Evolutionary conservation across 2,113 vertebrate genomes (phyloP).

Genomic region (Nanorana parkeri): DNA sequence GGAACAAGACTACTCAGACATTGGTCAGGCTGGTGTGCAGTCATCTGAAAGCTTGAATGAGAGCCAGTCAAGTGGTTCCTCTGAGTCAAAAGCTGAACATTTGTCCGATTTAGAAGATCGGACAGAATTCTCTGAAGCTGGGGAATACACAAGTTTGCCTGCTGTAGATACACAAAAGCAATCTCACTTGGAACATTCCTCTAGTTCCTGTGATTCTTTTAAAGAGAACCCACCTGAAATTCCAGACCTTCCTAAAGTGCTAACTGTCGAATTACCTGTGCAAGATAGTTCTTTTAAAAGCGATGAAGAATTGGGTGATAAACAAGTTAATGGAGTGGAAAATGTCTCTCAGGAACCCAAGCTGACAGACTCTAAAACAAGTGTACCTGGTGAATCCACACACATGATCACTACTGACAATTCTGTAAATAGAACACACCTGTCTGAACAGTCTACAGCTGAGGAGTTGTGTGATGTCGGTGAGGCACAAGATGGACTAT

Average conservation of each 20-base stretch:
- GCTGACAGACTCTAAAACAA: slow-evolving; percentile 2
- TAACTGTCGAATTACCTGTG: background rate
- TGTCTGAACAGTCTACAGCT: background rate
- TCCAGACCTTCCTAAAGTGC: background rate
- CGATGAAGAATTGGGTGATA: background rate
- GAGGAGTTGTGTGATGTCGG: background rate
- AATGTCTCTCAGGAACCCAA: background rate
- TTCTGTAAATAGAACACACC: background rate
- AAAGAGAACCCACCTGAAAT: background rate
- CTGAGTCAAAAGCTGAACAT: background rate
- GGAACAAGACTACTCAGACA: background rate
- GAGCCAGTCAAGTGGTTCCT: background rate
- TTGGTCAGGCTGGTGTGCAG: background rate
- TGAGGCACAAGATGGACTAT: background rate
- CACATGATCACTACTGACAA: background rate
- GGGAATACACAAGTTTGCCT: background rate
- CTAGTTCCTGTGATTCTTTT: background rate
- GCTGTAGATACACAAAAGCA: background rate
- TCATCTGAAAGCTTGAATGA: background rate
- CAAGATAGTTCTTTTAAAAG: background rate
- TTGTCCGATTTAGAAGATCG: too few species aligned
- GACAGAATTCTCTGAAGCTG: background rate
- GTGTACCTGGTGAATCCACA: background rate
- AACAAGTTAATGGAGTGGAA: background rate
- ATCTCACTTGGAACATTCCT: background rate